A percentile compares a stretch with the other conserved stretches of the same genome.
These are phyloP conservation scores for Amphimallon solstitiale DNA, from an alignment of 2,888 invertebrate species.

Conservation along the genomic window DNA sequence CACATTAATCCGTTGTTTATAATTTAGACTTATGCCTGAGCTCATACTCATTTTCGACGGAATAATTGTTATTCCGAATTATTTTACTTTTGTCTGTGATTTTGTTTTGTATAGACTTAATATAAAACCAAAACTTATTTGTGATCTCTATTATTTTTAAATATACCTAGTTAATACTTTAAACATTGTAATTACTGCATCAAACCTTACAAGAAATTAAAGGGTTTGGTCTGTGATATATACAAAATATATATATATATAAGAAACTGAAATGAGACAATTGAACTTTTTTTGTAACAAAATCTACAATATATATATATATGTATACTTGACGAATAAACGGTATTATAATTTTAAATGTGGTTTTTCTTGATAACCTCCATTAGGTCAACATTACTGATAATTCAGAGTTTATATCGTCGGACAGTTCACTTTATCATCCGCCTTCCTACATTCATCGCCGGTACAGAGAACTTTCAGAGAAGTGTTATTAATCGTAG, in stretches of 20 bases:
- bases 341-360: constrained; percentile 30
- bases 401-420: constrained; percentile 10
- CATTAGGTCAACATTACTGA: constrained; percentile 5
- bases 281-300: neutral
- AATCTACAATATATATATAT: neutral
- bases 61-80: neutral
- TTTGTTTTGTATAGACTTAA: neutral
- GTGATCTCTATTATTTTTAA: neutral
- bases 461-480: neutral
- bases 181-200: constrained; percentile 32
- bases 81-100: constrained; percentile 13
- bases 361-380: constrained; percentile 28
- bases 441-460: neutral
- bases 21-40: neutral
- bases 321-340: constrained; percentile 12
- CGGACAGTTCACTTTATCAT: neutral
- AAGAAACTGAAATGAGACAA: neutral
- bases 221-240: constrained; percentile 38
- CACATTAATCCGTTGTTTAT: neutral
- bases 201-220: constrained; percentile 34
- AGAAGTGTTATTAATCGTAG: neutral
- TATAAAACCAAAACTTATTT: neutral
- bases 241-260: constrained; percentile 4
- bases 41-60: neutral
- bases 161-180: neutral